Evolutionary conservation across 2,888 invertebrate species (phyloP).

Genomic region (Teleogryllus oceanicus): DNA sequence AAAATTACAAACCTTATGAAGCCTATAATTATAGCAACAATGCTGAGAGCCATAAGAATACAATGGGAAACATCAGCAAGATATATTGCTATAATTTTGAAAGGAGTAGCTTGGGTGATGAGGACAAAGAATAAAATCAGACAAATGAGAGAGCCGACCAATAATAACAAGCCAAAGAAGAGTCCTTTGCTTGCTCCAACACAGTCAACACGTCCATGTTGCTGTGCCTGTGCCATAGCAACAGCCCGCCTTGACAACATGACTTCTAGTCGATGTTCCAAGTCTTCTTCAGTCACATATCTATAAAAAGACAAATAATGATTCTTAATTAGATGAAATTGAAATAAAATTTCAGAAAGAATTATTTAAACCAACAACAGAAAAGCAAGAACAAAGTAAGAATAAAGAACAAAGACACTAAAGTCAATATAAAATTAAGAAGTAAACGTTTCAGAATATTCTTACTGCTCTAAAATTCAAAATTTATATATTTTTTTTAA

Average conservation of each 20-base stretch:
- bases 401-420: no score
- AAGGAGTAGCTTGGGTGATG: conserved; percentile 73
- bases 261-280: conserved; percentile 82
- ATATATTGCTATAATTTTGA: conserved; percentile 82
- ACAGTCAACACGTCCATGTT: conserved; percentile 85
- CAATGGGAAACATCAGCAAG: conserved; percentile 89
- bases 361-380: no score
- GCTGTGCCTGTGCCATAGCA: conserved; percentile 77
- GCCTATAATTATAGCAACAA: conserved; percentile 85
- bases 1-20: conserved; percentile 70
- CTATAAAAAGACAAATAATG: conserved; percentile 43
- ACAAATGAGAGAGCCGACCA: conserved; percentile 88
- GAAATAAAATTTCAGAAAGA: no score
- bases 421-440: no score
- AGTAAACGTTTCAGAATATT: no score
- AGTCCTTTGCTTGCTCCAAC: conserved; percentile 91
- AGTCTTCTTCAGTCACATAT: conserved; percentile 73
- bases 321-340: no score
- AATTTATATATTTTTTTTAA: no score
- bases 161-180: conserved; percentile 83
- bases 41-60: conserved; percentile 79
- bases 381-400: no score
- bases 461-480: no score
- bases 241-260: conserved; percentile 84
- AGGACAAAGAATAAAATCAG: conserved; percentile 94